Base-by-base conservation (phyloP, 2,797 vertebrate genomes). In the Diplodus sargus region DNA sequence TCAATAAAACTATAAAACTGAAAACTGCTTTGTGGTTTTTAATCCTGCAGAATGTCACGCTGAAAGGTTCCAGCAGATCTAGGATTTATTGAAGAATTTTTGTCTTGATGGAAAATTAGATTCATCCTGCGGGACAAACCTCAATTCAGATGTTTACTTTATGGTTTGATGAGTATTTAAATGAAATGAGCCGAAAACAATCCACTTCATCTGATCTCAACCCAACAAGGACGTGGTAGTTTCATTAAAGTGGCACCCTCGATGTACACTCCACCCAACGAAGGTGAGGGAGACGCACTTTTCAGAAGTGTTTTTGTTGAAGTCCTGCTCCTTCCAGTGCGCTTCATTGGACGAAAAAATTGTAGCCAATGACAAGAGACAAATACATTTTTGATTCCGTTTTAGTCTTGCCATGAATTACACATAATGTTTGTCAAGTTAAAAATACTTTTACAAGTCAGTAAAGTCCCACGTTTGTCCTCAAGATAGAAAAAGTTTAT, bases 1-100 rank as follows among this genome's bases (percentile, higher is more conserved):
- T 94, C 88, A 94, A 95, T 95, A 95, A 95, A 96, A 93, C 69
- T 77, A 88, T 83, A 79, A 94, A 95, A 93, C 66, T 86, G 42
- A 77, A 81, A 81, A 51, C 1, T 56, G 49, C 28, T 65, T 67
- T 59, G 51, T 79, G 70, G 43, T 3, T 82, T 70, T 78, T n/a
- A 53, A 67, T 63, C 9, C 51, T 52, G 43, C 25, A 25, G 54
- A 2, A 4, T 43, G 53, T 63, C 5, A 51, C 17, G 4, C 9
- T 43, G 13, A 59, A 60, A n/a, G 39, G 14, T 48, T 79, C 17
- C 23, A 28, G 34, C 18, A 69, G 39, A 54, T 53, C 10, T 48
- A 64, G 8, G 67, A 64, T 22, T 65, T 4, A 51, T 49, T 47
- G 58, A 52, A 39, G 39, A 3, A n/a, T 71, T 70, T 72, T 28